Base-by-base conservation (phyloP, 1,140 invertebrate species). In the Rhizoglyphus robini region DNA sequence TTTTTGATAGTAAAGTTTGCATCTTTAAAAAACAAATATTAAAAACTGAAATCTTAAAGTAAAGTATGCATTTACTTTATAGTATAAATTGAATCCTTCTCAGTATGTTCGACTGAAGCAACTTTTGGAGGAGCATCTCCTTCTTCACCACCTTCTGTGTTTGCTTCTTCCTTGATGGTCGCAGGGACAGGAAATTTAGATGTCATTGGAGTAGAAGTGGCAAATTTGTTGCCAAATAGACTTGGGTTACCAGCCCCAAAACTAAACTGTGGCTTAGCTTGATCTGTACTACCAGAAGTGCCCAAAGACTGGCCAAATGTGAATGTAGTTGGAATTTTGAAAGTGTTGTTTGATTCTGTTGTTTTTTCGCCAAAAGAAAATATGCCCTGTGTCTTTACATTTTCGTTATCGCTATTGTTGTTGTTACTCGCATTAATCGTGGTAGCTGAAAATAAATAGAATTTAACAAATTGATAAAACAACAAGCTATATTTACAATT, bases 1-100 rank as follows among this genome's bases (percentile, higher is more conserved):
- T 49, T 63, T 63, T 49, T 63, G 48, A 49, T 32, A 63, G 20
- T 63, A 63, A 18, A 63, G 27, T 46, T 49, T 46, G 32, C 61
- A 63, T 46, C 61, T 63, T 8, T 31, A 2, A 2, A 1, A 49
- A 38, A 20, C 8, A n/a, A 2, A 51, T 18, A 41, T n/a, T 11
- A 25, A 11, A 60, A 47, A 60, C 13, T 60, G 32, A 34, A 60
- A 60, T 8, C 32, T 3, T 15, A 59, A 59, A 15, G 15, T 1
- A 59, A 59, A 46, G 18, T 34, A 18, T 4, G 27, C 13, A 61
- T 4, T 61, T 63, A 49, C 34, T 47, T 63, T 63, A 46, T 63
- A 3, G 25, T 49, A 34, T 46, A 63, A 49, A 63, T 38, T 23
- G 61, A 15, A 49, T 63, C 61, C 11, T 11, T 8, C 32, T 63